A percentile compares a stretch with the other conserved stretches of the same genome.
Conservation (phyloP, 2,113 vertebrate genomes). For the Festucalex cinctus region DNA sequence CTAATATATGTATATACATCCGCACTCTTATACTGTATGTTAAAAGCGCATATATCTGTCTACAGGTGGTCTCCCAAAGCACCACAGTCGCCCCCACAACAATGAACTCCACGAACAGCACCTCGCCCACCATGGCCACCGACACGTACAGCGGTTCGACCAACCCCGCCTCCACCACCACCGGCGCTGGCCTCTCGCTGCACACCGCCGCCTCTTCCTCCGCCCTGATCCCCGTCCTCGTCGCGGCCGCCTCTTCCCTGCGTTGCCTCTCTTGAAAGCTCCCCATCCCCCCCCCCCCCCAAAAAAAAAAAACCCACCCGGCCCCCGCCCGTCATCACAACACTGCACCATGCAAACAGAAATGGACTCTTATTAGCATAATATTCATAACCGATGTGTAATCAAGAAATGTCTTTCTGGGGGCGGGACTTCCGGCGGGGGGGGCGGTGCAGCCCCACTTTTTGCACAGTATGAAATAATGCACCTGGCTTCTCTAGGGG, state of each 20-base stretch:
- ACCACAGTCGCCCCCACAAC: constrained; percentile 14
- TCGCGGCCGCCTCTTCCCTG: constrained; percentile 51
- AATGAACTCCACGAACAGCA: constrained; percentile 42
- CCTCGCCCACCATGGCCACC: constrained; percentile 46
- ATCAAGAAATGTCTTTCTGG: constrained; percentile 37
- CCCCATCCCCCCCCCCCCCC: constrained; percentile 1
- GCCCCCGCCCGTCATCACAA: constrained; percentile 4
- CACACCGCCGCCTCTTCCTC: constrained; percentile 42
- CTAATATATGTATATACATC: too few relatives aligned
- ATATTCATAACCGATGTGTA: constrained; percentile 23
- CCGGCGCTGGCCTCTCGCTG: constrained; percentile 44
- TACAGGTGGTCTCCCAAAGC: constrained; percentile 57
- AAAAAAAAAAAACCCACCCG: constrained; percentile 17
- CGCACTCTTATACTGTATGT: neutral
- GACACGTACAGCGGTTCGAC: constrained; percentile 30
- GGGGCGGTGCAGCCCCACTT: constrained; percentile 24
- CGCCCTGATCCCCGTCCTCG: constrained; percentile 49
- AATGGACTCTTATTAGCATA: constrained; percentile 44
- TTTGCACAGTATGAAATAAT: constrained; percentile 43
- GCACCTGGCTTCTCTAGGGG: constrained; percentile 35
- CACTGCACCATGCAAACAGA: constrained; percentile 52
- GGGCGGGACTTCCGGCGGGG: constrained; percentile 23
- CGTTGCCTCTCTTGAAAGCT: constrained; percentile 60
- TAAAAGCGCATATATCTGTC: neutral
- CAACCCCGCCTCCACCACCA: constrained; percentile 45